Conservation (phyloP, 2,797 vertebrate species). For the Pipistrellus pygmaeus region DNA sequence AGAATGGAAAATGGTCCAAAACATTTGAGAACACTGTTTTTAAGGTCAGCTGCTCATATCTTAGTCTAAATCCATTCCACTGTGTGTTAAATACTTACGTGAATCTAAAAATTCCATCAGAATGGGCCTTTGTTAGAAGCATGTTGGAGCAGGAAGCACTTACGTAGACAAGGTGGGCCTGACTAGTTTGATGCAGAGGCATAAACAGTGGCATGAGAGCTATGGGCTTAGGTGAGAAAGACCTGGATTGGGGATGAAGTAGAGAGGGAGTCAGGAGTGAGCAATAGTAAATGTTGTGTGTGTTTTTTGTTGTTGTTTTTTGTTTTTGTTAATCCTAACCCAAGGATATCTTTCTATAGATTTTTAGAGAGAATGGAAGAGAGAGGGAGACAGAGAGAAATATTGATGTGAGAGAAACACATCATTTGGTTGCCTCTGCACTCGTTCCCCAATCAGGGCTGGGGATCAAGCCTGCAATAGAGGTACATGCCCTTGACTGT, state of each 20-base stretch:
- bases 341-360: no score
- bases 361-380: no score
- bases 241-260: neutral
- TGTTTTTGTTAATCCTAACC: neutral
- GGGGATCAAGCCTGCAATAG: no score
- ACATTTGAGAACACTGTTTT: neutral
- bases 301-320: neutral
- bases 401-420: no score
- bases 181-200: neutral
- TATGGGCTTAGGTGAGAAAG: neutral
- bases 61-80: neutral
- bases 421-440: no score
- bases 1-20: neutral
- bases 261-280: neutral
- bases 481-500: no score
- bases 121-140: neutral
- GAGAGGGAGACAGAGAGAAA: no score
- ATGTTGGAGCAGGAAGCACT: neutral
- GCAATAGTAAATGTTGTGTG: neutral
- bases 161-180: accelerated
- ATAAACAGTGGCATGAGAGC: no score
- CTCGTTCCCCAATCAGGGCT: no score
- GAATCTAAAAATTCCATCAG: neutral
- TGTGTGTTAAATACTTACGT: neutral
- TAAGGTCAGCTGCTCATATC: neutral